A percentile compares a stretch with the other conserved stretches of the same genome.
These are phyloP conservation scores for Ia io DNA, from an alignment of 2,113 vertebrate species.

Conservation along the genomic window DNA sequence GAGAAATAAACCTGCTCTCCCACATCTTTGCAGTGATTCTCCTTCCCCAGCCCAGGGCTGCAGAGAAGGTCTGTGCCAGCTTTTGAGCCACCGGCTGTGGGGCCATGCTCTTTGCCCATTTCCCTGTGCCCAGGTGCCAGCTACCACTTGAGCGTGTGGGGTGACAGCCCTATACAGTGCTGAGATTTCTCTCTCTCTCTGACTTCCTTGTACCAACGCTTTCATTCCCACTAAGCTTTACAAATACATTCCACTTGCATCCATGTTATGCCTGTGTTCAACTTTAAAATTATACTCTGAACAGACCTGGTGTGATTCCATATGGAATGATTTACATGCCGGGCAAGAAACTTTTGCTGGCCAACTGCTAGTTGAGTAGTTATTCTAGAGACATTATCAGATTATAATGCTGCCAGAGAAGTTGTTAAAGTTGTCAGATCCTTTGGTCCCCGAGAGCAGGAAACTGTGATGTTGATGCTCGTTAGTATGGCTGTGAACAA, in stretches of 20 bases:
- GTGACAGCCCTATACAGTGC: background rate
- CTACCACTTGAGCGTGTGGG: background rate
- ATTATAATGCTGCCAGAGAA: constrained; percentile 74
- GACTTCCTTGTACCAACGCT: constrained; percentile 64
- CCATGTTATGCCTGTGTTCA: constrained; percentile 86
- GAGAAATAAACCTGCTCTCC: background rate
- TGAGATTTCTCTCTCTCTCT: background rate
- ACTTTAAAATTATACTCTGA: constrained; percentile 84
- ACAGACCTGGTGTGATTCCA: constrained; percentile 83
- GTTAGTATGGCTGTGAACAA: constrained; percentile 30
- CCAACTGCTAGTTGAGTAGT: constrained; percentile 77
- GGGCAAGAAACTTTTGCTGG: constrained; percentile 79
- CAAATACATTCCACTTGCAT: constrained; percentile 80
- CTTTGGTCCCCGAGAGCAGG: constrained; percentile 71
- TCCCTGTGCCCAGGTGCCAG: background rate
- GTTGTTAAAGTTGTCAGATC: constrained; percentile 75
- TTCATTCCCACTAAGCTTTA: constrained; percentile 76
- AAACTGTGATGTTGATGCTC: constrained; percentile 57
- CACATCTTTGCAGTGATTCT: rapidly evolving
- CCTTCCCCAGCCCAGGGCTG: background rate
- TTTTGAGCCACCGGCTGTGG: background rate
- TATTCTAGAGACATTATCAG: constrained; percentile 79
- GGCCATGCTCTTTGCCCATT: background rate
- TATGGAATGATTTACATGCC: constrained; percentile 83
- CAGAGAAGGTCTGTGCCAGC: background rate